A percentile compares a stretch with the other conserved stretches of the same genome.
phyloP scores from a whole-genome alignment of 2,113 vertebrate genomes.

The Gopherus flavomarginatus region DNA sequence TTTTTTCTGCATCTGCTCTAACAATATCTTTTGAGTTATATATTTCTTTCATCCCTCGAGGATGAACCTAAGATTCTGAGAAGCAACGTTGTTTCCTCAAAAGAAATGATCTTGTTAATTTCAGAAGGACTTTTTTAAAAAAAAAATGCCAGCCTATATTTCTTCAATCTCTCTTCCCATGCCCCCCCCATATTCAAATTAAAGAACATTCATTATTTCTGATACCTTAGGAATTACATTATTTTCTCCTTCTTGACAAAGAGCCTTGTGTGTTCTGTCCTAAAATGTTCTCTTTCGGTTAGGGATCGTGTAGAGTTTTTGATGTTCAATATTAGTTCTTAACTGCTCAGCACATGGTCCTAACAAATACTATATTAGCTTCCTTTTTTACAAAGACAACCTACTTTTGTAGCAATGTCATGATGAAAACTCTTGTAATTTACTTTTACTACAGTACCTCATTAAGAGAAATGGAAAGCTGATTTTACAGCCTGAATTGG shows the following conservation, averaged over 20 bases:
- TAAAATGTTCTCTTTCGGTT: not conserved
- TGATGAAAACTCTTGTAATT: conserved; percentile 63
- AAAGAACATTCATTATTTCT: not conserved
- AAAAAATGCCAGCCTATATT: not conserved
- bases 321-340: conserved; percentile 38
- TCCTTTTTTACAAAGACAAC: conserved; percentile 45
- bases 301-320: conserved; percentile 24
- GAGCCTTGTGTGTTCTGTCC: not conserved
- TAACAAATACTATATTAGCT: conserved; percentile 60
- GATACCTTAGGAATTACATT: not conserved
- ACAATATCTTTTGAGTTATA: not conserved
- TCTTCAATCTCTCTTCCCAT: not conserved
- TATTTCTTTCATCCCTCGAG: conserved; percentile 22
- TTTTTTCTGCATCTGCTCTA: conserved; percentile 16
- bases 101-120: not conserved
- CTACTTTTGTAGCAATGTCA: conserved; percentile 38
- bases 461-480: conserved; percentile 70
- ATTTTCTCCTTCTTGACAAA: not conserved
- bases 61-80: not conserved
- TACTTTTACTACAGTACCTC: conserved; percentile 49
- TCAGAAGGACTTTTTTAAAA: not conserved
- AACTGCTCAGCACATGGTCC: conserved; percentile 8
- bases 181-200: not conserved
- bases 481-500: conserved; percentile 70
- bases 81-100: not conserved